Base-by-base conservation (phyloP, 1,140 invertebrate genomes). In the Monochamus saltuarius region DNA sequence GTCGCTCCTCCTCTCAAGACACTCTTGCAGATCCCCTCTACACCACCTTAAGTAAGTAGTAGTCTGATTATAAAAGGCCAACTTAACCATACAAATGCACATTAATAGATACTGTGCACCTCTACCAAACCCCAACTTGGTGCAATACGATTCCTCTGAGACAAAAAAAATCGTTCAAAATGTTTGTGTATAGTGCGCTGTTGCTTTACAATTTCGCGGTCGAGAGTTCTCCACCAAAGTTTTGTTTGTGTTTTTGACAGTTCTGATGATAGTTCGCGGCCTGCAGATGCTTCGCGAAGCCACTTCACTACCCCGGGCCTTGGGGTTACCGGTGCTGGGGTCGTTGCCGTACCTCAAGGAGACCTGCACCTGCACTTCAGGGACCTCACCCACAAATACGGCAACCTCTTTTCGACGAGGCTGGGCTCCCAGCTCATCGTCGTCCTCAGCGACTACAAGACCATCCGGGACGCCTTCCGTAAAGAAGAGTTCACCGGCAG, bases 401-500 rank as follows among this genome's bases (percentile, higher is more conserved):
- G 92, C 0, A 79, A 85, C 0, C 82, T 94, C 47, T 93, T 94
- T 78, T 90, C 90, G n/a, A 83, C 89, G 0, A 79, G 83, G 16
- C 81, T 95, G 1, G 93, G 93, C 19, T 87, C 84, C 59, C 88
- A 94, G 67, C 78, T 92, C 4, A 86, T 91, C 8, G 87, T 95
- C 11, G 89, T 95, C 7, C 79, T 95, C 57, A 91, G 88, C 76
- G 92, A 95, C 78, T 88, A 91, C 73, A 85, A 87, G 66, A 79
- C 87, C 66, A 93, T 96, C 61, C 80, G 91, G 51, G 89, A 94
- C 69, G 86, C 90, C 14, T 95, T 96, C 75, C 80, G 88, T 0
- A 83, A 85, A 13, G 89, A 92, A 68, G 90, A 92, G 67, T 93
- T 95, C 78, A 91, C 89, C 59, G 92, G 89, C 22, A 83, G 92